A percentile compares a stretch with the other conserved stretches of the same genome.
phyloP scores from a whole-genome alignment of 2,888 invertebrate genomes.

The Pherbina coryleti region DNA sequence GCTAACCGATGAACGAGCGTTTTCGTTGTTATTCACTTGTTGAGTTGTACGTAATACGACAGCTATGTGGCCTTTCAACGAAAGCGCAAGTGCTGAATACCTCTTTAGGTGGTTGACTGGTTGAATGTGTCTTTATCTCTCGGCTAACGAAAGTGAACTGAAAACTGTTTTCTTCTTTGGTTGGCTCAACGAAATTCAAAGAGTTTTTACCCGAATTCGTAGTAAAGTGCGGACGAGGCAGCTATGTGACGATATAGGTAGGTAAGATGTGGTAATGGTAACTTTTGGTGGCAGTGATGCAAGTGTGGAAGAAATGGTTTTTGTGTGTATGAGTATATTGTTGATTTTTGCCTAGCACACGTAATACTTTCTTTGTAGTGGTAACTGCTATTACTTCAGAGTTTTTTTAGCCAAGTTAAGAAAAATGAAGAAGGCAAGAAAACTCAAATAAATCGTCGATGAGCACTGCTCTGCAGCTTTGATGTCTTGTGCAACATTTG shows the following conservation, averaged over 20 bases:
- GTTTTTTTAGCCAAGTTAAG: conserved; percentile 18
- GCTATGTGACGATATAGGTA: background rate
- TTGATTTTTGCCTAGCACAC: conserved; percentile 24
- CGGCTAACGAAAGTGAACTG: conserved; percentile 62
- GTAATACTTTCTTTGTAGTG: conserved; percentile 43
- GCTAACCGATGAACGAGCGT: background rate
- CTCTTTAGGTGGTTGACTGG: background rate
- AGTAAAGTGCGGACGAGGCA: background rate
- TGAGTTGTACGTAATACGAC: background rate
- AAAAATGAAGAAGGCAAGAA: conserved; percentile 1
- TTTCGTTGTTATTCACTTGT: no score
- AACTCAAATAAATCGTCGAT: background rate
- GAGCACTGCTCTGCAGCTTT: conserved; percentile 23
- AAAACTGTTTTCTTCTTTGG: conserved; percentile 58
- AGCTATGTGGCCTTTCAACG: background rate
- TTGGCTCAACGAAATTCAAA: conserved; percentile 43
- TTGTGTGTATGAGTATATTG: background rate
- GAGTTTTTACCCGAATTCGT: conserved; percentile 42
- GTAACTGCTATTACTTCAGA: conserved; percentile 47
- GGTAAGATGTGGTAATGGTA: conserved; percentile 44
- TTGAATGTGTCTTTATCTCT: conserved; percentile 51
- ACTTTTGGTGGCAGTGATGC: conserved; percentile 29
- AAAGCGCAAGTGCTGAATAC: conserved; percentile 26
- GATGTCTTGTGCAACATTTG: conserved; percentile 16
- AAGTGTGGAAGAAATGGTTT: conserved; percentile 7